Base-by-base conservation (phyloP, 2,888 invertebrate genomes). In the Melanotus villosus region DNA sequence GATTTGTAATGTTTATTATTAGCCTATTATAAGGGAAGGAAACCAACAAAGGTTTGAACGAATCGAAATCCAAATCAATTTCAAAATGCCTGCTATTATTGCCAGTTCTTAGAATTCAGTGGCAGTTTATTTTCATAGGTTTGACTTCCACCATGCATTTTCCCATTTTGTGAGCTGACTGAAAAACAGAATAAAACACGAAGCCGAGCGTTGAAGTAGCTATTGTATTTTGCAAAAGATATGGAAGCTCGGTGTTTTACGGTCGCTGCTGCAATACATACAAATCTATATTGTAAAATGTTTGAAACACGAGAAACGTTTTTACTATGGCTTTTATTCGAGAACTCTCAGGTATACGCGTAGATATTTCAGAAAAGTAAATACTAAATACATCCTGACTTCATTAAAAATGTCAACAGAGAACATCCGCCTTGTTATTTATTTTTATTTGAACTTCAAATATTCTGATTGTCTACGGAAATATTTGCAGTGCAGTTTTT, bases 201-300 rank as follows among this genome's bases (percentile, higher is more conserved):
- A 21, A 36, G 36, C 56, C 19, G 36, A 56, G 56, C 56, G 36
- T 21, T 56, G 19, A 12, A 56, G 56, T 21, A 56, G 56, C 56
- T 23, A 56, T 56, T 56, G 56, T 38, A 38, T 36, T 38, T 56
- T 56, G 56, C 19, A 56, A 19, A 56, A 36, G 56, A 56, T 56
- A 56, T 56, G 23, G 38, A 56, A 21, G 56, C 38, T 14, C 21
- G n/a, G 36, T 36, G 16, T 56, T 56, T 56, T 36, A 18, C 38
- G 19, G 38, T 6, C 56, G 34, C 12, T 56, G 12, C 16, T 56
- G 56, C 36, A 56, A 56, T 52, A 50, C 19, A 56, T 16, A 32
- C 32, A 38, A 56, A 38, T 38, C 38, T 32, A 52, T 18, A 23
- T 52, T 32, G 14, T 14, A 23, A n/a, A 56, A n/a, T n/a, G n/a